Conservation (phyloP, 2,797 vertebrate genomes). For the Okamejei kenojei region DNA sequence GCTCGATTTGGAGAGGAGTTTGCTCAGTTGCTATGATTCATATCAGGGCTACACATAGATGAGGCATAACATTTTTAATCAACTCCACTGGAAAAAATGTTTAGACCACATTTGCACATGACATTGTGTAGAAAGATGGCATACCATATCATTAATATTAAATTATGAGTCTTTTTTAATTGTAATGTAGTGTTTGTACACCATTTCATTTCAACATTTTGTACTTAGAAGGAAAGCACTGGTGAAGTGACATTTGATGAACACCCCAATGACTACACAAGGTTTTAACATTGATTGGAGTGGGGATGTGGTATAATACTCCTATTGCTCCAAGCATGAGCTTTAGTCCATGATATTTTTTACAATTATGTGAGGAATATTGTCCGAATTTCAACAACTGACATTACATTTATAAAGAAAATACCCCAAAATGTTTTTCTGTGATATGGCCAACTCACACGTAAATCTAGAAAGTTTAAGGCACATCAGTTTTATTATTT, state of each 20-base stretch:
- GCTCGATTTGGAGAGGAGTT: neutral
- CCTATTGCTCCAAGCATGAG: neutral
- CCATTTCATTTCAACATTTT: neutral
- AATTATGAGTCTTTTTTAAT: slow-evolving; percentile 14
- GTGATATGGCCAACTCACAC: neutral
- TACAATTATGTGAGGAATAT: neutral
- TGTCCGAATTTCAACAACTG: neutral
- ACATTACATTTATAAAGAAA: neutral
- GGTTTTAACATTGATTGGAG: neutral
- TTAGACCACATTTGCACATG: neutral
- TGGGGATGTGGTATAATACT: neutral
- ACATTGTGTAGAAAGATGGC: neutral
- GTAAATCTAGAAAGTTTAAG: neutral
- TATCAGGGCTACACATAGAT: neutral
- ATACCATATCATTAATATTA: neutral
- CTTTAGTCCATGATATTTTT: neutral
- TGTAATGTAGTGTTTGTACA: neutral
- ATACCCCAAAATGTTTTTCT: neutral
- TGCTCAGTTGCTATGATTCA: neutral
- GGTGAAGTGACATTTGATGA: neutral
- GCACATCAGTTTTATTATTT: neutral
- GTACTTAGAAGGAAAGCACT: neutral
- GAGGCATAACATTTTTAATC: neutral
- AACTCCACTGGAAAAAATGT: neutral
- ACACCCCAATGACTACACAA: neutral